phyloP scores from a whole-genome alignment of 2,888 invertebrate genomes.

The Drosophila mulleri region DNA sequence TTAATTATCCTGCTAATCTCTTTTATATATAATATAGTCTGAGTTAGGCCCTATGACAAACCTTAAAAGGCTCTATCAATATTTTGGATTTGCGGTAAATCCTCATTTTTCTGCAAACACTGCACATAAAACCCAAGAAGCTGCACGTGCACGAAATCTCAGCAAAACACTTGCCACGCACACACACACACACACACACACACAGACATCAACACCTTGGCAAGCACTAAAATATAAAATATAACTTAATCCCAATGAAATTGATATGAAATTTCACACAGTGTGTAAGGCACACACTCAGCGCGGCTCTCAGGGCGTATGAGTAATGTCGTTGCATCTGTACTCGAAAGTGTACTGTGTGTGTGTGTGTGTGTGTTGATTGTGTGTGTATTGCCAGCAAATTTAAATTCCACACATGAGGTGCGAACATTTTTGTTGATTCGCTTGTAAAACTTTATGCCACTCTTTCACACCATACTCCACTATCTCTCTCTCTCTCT shows the following conservation, averaged over 20 bases:
- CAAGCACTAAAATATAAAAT: conserved; percentile 77
- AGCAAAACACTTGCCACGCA: conserved; percentile 33
- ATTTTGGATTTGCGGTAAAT: conserved; percentile 46
- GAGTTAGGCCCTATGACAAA: conserved; percentile 9
- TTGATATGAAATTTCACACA: conserved; percentile 73
- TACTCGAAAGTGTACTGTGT: background rate
- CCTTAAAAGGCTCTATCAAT: conserved; percentile 60
- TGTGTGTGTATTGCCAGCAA: conserved; percentile 17
- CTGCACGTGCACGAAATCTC: conserved; percentile 74
- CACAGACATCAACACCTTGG: conserved; percentile 63
- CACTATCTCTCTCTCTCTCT: conserved; percentile 2
- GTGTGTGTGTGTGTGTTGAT: background rate
- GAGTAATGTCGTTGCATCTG: conserved; percentile 33
- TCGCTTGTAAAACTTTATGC: conserved; percentile 53
- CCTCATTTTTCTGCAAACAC: conserved; percentile 31
- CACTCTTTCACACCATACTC: conserved; percentile 7
- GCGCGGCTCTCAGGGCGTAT: conserved; percentile 40
- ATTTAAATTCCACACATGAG: conserved; percentile 77
- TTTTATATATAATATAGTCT: background rate
- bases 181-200: conserved; percentile 20
- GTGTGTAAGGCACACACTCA: conserved; percentile 26
- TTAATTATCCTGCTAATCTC: conserved; percentile 8
- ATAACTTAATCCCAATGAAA: conserved; percentile 78
- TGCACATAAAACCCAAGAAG: conserved; percentile 61
- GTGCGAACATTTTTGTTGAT: conserved; percentile 65